Conservation (phyloP, 2,113 vertebrate genomes). For the Pantherophis guttatus region DNA sequence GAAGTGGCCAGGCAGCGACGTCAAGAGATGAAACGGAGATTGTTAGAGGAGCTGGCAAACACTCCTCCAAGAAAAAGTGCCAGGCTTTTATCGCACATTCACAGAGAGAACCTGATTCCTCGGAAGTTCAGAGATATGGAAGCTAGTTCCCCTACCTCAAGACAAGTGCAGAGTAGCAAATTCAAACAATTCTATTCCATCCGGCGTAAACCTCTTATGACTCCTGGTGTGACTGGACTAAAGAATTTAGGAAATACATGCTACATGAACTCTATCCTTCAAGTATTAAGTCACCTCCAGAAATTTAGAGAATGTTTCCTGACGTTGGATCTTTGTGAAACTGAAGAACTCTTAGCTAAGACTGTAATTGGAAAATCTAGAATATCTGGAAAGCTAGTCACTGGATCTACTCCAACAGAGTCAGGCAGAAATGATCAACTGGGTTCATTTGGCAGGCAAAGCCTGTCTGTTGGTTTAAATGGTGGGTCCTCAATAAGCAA, state of each 20-base stretch:
- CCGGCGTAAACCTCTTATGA: constrained; percentile 75
- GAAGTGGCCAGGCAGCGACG: constrained; percentile 82
- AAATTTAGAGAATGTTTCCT: constrained; percentile 99
- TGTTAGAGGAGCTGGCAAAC: constrained; percentile 87
- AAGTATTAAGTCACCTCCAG: constrained; percentile 97
- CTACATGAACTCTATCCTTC: constrained; percentile 99
- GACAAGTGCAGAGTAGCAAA: constrained; percentile 58
- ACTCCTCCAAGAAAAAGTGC: constrained; percentile 94
- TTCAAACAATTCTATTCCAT: constrained; percentile 75
- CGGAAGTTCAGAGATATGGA: constrained; percentile 79
- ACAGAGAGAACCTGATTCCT: constrained; percentile 79
- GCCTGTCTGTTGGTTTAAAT: constrained; percentile 68
- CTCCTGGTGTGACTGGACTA: constrained; percentile 93
- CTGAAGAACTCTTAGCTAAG: constrained; percentile 89
- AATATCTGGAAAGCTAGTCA: constrained; percentile 65
- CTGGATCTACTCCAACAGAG: constrained; percentile 63
- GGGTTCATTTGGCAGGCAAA: constrained; percentile 64
- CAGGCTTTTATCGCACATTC: constrained; percentile 83
- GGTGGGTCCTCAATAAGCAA: constrained; percentile 72
- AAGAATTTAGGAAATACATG: constrained; percentile 98
- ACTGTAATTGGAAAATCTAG: constrained; percentile 77
- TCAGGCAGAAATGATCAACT: constrained; percentile 63
- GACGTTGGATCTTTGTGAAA: constrained; percentile 92
- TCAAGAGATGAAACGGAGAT: constrained; percentile 86
- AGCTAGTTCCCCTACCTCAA: constrained; percentile 63